Evolutionary conservation across 2,888 invertebrate species (phyloP).

Genomic region (Scelioninae gen. 1): DNA sequence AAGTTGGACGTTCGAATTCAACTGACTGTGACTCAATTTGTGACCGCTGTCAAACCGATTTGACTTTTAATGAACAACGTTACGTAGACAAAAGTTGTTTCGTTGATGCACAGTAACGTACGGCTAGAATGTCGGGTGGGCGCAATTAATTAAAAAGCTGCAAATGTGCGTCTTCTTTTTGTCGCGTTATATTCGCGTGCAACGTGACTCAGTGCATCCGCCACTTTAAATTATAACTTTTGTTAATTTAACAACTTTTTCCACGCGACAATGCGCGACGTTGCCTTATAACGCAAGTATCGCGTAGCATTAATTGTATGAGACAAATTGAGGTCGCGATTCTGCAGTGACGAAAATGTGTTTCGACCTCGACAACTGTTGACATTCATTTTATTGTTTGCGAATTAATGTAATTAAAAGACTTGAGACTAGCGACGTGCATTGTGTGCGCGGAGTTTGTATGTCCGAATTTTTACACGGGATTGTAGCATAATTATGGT

Average conservation of each 20-base stretch:
- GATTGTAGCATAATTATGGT: background rate
- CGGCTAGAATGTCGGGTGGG: conserved; percentile 28
- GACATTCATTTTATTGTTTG: conserved; percentile 28
- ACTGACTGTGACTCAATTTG: conserved; percentile 25
- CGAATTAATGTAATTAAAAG: conserved; percentile 43
- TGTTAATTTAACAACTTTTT: conserved; percentile 51
- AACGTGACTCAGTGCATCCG: conserved; percentile 16
- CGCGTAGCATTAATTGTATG: conserved; percentile 49
- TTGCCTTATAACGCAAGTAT: conserved; percentile 33
- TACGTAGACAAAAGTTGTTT: conserved; percentile 41
- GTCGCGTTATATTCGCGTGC: background rate
- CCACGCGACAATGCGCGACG: conserved; percentile 6
- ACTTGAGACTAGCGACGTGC: background rate
- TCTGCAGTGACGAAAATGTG: conserved; percentile 26
- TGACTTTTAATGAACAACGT: conserved; percentile 54
- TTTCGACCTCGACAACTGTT: conserved; percentile 16
- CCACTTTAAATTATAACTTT: conserved; percentile 58
- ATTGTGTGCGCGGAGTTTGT: background rate
- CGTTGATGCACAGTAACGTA: conserved; percentile 22
- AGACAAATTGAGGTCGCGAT: conserved; percentile 32
- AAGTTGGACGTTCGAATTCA: too few species aligned
- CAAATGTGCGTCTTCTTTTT: conserved; percentile 39
- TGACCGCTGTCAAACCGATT: conserved; percentile 38
- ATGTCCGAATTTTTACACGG: conserved; percentile 2
- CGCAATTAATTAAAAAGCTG: conserved; percentile 52